phyloP scores from a whole-genome alignment of 2,888 invertebrate species.

The Caenorhabditis sp. region DNA sequence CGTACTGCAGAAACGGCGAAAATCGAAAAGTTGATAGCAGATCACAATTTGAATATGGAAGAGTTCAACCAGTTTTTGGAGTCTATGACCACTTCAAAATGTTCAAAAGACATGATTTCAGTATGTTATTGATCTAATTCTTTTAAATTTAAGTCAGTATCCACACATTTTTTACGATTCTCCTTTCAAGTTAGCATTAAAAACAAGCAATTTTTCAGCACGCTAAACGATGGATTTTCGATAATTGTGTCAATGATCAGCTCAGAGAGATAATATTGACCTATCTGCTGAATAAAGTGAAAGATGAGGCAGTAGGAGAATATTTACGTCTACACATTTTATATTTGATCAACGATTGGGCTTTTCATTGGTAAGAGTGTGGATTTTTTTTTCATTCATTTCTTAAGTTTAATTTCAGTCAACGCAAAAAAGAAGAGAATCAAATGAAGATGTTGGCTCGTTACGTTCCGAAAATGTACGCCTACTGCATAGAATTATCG shows the following conservation, averaged over 20 bases:
- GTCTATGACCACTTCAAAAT: constrained; percentile 24
- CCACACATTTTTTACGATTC: too few species aligned
- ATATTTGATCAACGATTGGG: constrained; percentile 97
- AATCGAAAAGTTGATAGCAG: constrained; percentile 13
- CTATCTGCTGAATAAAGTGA: constrained; percentile 81
- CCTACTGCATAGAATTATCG: constrained; percentile 90
- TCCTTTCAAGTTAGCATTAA: too few species aligned
- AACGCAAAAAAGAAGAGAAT: constrained; percentile 93
- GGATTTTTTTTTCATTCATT: not conserved
- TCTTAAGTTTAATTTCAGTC: constrained; percentile 83
- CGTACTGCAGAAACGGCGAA: constrained; percentile 21
- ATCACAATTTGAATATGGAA: constrained; percentile 21
- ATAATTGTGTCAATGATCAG: constrained; percentile 87
- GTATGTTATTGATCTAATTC: constrained; percentile 5
- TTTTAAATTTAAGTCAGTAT: too few species aligned
- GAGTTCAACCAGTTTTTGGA: constrained; percentile 18
- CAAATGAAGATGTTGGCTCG: constrained; percentile 93
- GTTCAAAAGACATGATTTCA: constrained; percentile 48
- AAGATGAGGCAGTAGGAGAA: constrained; percentile 86
- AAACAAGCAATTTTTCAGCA: too few species aligned
- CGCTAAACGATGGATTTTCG: constrained; percentile 97
- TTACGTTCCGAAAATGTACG: constrained; percentile 98
- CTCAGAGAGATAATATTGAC: constrained; percentile 85
- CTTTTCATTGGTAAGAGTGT: constrained; percentile 85
- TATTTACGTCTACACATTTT: constrained; percentile 95